A percentile compares a stretch with the other conserved stretches of the same genome.
These are phyloP conservation scores for Pterostichus niger DNA, from an alignment of 2,888 invertebrate species.

Conservation along the genomic window DNA sequence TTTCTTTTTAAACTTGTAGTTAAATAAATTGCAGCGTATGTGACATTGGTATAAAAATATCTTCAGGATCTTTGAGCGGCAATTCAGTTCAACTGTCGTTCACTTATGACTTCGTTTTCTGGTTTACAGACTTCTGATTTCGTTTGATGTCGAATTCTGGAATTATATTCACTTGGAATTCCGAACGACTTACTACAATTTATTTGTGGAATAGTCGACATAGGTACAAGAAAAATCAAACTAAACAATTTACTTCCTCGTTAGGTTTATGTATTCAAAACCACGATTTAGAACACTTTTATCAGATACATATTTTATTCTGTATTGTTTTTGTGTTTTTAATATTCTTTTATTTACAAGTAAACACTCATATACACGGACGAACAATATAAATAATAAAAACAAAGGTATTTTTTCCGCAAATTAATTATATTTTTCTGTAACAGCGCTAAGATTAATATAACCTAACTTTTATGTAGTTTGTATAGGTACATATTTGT, in stretches of 20 bases:
- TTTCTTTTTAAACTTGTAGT: background rate
- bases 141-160: constrained; percentile 29
- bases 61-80: background rate
- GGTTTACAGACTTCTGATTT: constrained; percentile 23
- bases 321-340: background rate
- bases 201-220: background rate
- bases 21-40: background rate
- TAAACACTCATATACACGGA: background rate
- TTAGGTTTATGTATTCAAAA: background rate
- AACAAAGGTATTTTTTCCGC: background rate
- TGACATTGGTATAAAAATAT: background rate
- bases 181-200: constrained; percentile 11
- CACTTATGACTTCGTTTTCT: constrained; percentile 17
- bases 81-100: background rate
- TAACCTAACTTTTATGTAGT: too few species aligned
- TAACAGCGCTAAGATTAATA: background rate
- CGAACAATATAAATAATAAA: background rate
- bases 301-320: background rate
- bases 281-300: background rate
- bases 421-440: background rate
- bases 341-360: background rate
- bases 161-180: constrained; percentile 22
- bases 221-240: background rate
- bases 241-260: background rate
- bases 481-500: background rate